Percentiles rank a stretch among this genome's conserved stretches.
These are phyloP conservation scores for Macrocentrus cingulum DNA, from an alignment of 1,140 invertebrate species.

Conservation along the genomic window DNA sequence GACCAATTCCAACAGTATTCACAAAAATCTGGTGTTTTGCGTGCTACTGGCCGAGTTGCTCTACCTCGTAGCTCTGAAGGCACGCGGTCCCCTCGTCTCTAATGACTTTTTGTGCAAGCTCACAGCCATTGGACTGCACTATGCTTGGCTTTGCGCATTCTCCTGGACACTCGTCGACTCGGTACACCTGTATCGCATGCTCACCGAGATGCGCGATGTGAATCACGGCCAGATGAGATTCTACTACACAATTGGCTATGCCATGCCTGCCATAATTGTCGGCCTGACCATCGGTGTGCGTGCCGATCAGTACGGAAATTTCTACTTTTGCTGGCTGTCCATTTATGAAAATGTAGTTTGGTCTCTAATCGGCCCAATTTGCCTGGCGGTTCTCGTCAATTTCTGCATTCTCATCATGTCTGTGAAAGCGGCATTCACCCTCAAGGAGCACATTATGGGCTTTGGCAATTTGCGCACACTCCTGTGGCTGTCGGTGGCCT, in stretches of 20 bases:
- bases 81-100: slow-evolving; percentile 70
- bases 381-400: slow-evolving; percentile 74
- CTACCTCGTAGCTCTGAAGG: slow-evolving; percentile 85
- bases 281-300: slow-evolving; percentile 88
- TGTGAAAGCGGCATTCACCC: slow-evolving; percentile 85
- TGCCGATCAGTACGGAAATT: slow-evolving; percentile 94
- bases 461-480: slow-evolving; percentile 86
- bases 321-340: slow-evolving; percentile 92
- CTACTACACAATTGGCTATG: slow-evolving; percentile 94
- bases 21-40: slow-evolving; percentile 88
- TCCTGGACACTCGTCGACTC: slow-evolving; percentile 91
- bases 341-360: slow-evolving; percentile 89
- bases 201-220: slow-evolving; percentile 93
- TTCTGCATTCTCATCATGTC: slow-evolving; percentile 81
- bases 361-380: slow-evolving; percentile 86
- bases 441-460: slow-evolving; percentile 86
- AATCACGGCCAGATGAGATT: slow-evolving; percentile 94
- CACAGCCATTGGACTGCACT: slow-evolving; percentile 88
- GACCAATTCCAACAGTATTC: slow-evolving; percentile 93
- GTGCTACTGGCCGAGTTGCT: slow-evolving; percentile 83
- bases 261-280: slow-evolving; percentile 89
- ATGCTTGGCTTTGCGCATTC: slow-evolving; percentile 86
- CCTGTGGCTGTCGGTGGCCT: slow-evolving; percentile 80
- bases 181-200: slow-evolving; percentile 89
- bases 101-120: slow-evolving; percentile 87